Evolutionary conservation across 2,113 vertebrate species (phyloP).

Genomic region (Dryoscopus gambensis): DNA sequence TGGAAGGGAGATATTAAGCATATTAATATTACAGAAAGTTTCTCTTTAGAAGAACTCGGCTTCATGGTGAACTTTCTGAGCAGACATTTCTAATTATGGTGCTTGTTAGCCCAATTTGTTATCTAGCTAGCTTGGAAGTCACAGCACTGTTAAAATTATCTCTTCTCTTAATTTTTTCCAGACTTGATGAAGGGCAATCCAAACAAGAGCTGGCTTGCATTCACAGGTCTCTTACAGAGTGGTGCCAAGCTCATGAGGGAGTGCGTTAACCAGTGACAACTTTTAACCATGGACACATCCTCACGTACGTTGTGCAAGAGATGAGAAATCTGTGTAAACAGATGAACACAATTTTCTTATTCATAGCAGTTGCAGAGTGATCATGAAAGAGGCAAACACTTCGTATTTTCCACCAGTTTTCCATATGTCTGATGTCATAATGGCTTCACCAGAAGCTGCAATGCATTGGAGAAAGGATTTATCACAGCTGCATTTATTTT

Average conservation of each 20-base stretch:
- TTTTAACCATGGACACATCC: constrained; percentile 34
- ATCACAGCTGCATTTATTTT: constrained; percentile 50
- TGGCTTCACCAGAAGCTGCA: constrained; percentile 42
- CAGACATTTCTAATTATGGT: constrained; percentile 38
- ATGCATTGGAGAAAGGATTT: constrained; percentile 32
- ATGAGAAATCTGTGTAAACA: constrained; percentile 42
- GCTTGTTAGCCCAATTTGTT: constrained; percentile 39
- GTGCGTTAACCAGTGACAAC: neutral
- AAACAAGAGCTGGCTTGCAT: constrained; percentile 41
- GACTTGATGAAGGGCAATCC: neutral
- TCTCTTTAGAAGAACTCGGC: neutral
- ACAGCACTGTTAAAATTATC: constrained; percentile 28
- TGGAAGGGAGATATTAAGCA: neutral
- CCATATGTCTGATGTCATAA: constrained; percentile 29
- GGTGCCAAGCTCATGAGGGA: constrained; percentile 5
- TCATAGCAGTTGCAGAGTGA: constrained; percentile 3
- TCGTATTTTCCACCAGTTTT: constrained; percentile 33
- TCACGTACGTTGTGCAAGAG: constrained; percentile 9
- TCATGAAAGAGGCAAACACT: constrained; percentile 3
- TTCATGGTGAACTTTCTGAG: constrained; percentile 16
- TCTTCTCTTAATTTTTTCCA: constrained; percentile 27
- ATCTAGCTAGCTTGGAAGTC: constrained; percentile 27
- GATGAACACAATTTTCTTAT: constrained; percentile 35
- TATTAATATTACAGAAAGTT: constrained; percentile 33
- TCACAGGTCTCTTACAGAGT: neutral